Conservation (phyloP, 1,140 invertebrate genomes). For the Sminthurinus signatus region DNA sequence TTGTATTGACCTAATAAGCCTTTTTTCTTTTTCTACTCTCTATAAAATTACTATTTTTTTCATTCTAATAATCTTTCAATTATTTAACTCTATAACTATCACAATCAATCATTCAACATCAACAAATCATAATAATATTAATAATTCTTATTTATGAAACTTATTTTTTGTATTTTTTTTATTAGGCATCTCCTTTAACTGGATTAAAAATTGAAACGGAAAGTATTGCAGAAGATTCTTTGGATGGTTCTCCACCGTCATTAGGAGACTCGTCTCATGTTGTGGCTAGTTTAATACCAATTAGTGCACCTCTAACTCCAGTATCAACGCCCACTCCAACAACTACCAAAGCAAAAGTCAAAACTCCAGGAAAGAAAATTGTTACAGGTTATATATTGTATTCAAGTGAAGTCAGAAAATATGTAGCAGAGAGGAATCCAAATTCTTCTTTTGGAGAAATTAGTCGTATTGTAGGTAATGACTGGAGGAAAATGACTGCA, state of each 20-base stretch:
- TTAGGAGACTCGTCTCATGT: conserved; percentile 58
- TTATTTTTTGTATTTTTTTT: conserved; percentile 1
- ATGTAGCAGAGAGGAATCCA: conserved; percentile 81
- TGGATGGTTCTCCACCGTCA: conserved; percentile 65
- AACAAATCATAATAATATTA: too few species aligned
- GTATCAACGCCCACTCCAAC: conserved; percentile 44
- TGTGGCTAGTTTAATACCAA: conserved; percentile 44
- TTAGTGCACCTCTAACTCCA: conserved; percentile 43
- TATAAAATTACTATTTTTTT: too few species aligned
- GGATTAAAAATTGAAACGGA: conserved; percentile 50
- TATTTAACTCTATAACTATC: too few species aligned
- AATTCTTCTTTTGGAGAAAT: conserved; percentile 95
- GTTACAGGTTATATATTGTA: conserved; percentile 98
- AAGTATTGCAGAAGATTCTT: conserved; percentile 59
- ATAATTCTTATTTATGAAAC: too few species aligned
- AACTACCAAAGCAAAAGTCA: conserved; percentile 40
- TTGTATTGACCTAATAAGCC: too few species aligned
- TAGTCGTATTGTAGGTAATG: conserved; percentile 90
- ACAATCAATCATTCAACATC: too few species aligned
- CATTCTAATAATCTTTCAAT: too few species aligned
- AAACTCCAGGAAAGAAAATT: conserved; percentile 73
- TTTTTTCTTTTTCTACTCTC: too few species aligned
- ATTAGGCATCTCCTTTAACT: conserved; percentile 53
- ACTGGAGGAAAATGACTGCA: conserved; percentile 86
- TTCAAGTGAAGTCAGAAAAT: conserved; percentile 88